Conservation (phyloP, 2,113 vertebrate species). For the Lonchura striata region DNA sequence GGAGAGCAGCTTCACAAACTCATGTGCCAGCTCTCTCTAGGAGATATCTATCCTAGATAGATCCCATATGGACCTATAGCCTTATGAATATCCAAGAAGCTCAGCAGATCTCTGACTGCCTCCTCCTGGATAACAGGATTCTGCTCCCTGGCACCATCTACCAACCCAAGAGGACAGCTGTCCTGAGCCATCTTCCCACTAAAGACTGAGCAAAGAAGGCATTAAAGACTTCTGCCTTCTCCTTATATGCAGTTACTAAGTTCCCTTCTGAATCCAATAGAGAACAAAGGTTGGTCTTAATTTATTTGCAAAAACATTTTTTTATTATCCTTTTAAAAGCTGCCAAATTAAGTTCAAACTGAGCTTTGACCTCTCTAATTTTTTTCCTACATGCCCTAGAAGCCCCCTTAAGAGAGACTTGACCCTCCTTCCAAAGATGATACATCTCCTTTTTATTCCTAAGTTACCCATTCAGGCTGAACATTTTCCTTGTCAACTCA, state of each 20-base stretch:
- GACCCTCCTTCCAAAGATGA: background rate
- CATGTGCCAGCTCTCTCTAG: background rate
- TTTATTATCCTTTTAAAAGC: background rate
- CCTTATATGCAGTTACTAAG: background rate
- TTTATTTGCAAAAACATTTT: background rate
- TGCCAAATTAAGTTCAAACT: background rate
- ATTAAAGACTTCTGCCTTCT: background rate
- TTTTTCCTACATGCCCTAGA: too few relatives aligned
- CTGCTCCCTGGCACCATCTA: background rate
- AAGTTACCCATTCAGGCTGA: background rate
- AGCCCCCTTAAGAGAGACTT: background rate
- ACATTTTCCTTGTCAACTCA: accelerated
- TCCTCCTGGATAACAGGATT: background rate
- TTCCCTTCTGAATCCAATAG: too few relatives aligned
- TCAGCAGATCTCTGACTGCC: background rate
- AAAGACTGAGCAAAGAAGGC: background rate
- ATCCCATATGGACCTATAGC: background rate
- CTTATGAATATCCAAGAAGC: background rate
- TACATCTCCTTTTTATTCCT: background rate
- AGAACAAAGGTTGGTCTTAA: background rate
- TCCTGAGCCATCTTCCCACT: background rate
- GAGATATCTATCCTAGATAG: too few relatives aligned
- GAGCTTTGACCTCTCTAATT: background rate
- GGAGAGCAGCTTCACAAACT: background rate
- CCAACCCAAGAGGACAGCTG: background rate